Evolutionary conservation across 2,888 invertebrate species (phyloP).

Genomic region (Phymatocera aterrima): DNA sequence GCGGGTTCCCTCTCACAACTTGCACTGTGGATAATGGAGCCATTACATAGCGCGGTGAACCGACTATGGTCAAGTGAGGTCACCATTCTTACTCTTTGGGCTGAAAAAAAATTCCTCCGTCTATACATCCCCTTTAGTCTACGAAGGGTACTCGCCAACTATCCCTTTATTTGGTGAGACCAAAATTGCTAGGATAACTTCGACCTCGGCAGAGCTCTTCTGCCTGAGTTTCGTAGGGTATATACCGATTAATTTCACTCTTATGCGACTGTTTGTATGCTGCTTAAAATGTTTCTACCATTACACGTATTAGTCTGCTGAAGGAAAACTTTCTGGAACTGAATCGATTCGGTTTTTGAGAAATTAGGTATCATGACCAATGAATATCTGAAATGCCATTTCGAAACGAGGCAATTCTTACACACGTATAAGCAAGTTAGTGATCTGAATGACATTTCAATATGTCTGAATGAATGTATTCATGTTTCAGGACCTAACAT

Average conservation of each 20-base stretch:
- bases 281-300: background rate
- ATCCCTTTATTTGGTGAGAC: slow-evolving; percentile 8
- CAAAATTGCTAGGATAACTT: slow-evolving; percentile 20
- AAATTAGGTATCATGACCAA: background rate
- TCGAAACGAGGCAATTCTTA: no score
- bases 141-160: slow-evolving; percentile 9
- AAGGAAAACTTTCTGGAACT: background rate
- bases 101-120: slow-evolving; percentile 27
- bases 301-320: background rate
- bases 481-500: slow-evolving; percentile 63
- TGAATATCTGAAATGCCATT: no score
- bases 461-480: background rate
- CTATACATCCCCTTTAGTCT: slow-evolving; percentile 8
- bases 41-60: slow-evolving; percentile 40
- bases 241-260: background rate
- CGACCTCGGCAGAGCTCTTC: background rate
- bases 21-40: slow-evolving; percentile 32
- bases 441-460: background rate
- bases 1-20: background rate
- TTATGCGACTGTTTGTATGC: background rate
- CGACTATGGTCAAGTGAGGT: slow-evolving; percentile 40
- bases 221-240: background rate
- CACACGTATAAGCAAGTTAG: background rate
- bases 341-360: background rate
- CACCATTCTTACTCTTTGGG: slow-evolving; percentile 15